Percentiles rank a stretch among this genome's conserved stretches.
Evolutionary conservation across 2,113 vertebrate genomes (phyloP).

Genomic region (Delphinus delphis): DNA sequence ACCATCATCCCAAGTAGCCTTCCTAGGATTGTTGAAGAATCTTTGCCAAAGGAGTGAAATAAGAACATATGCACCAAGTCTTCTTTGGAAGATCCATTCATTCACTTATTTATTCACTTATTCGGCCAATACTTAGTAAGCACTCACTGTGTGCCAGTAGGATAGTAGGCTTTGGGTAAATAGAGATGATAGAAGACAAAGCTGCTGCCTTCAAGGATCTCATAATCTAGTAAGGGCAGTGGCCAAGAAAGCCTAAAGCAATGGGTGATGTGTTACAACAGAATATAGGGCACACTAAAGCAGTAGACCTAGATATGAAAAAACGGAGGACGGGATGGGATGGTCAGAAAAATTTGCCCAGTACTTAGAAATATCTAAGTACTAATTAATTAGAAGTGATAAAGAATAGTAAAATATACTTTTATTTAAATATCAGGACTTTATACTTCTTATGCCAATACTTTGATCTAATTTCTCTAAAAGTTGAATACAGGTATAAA

Average conservation of each 20-base stretch:
- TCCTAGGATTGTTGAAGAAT: background rate
- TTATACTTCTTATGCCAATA: background rate
- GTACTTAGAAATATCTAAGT: background rate
- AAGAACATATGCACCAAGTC: background rate
- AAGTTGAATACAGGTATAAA: background rate
- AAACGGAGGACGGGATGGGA: background rate
- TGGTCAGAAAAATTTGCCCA: background rate
- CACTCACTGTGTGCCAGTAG: background rate
- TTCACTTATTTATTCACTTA: background rate
- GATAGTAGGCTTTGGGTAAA: background rate
- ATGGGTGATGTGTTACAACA: background rate
- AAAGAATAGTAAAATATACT: conserved; percentile 26
- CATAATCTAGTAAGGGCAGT: background rate
- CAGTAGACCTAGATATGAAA: background rate
- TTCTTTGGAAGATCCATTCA: background rate
- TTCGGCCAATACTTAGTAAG: background rate
- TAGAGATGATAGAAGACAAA: background rate
- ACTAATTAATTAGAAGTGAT: background rate
- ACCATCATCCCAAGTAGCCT: background rate
- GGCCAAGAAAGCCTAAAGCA: background rate
- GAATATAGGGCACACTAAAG: background rate
- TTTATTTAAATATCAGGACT: background rate
- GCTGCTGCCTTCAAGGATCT: background rate
- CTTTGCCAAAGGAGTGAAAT: background rate
- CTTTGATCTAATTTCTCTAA: background rate